phyloP scores from a whole-genome alignment of 2,888 invertebrate genomes.

The Thymelicus lineola region DNA sequence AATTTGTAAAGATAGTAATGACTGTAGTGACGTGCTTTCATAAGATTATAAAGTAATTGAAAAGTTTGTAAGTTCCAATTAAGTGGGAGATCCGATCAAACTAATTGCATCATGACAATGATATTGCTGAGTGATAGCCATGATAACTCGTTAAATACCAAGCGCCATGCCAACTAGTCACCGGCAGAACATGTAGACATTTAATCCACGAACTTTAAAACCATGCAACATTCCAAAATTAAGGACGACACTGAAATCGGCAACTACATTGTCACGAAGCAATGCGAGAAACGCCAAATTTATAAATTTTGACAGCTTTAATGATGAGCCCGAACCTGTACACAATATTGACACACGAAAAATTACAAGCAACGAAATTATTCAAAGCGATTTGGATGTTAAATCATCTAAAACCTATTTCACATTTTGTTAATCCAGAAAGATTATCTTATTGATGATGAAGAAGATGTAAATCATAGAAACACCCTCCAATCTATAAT shows the following conservation, averaged over 20 bases:
- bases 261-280: constrained; percentile 86
- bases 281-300: constrained; percentile 67
- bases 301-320: constrained; percentile 48
- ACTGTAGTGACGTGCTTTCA: constrained; percentile 20
- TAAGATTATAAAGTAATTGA: constrained; percentile 13
- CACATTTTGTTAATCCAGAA: neutral
- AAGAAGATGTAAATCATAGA: neutral
- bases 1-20: constrained; percentile 22
- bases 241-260: constrained; percentile 77
- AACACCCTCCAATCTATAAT: too few relatives aligned
- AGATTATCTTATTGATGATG: constrained; percentile 1
- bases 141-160: constrained; percentile 71
- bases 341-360: constrained; percentile 1
- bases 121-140: constrained; percentile 81
- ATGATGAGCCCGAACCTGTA: constrained; percentile 49
- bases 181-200: constrained; percentile 51
- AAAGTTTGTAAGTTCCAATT: constrained; percentile 40
- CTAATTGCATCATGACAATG: constrained; percentile 85
- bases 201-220: constrained; percentile 60
- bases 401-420: neutral
- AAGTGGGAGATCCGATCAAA: constrained; percentile 71
- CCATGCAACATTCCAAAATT: constrained; percentile 81
- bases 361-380: neutral
- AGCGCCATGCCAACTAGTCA: constrained; percentile 77
- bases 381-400: neutral